Evolutionary conservation across 2,797 vertebrate species (phyloP).

Genomic region (Botia kubotai): DNA sequence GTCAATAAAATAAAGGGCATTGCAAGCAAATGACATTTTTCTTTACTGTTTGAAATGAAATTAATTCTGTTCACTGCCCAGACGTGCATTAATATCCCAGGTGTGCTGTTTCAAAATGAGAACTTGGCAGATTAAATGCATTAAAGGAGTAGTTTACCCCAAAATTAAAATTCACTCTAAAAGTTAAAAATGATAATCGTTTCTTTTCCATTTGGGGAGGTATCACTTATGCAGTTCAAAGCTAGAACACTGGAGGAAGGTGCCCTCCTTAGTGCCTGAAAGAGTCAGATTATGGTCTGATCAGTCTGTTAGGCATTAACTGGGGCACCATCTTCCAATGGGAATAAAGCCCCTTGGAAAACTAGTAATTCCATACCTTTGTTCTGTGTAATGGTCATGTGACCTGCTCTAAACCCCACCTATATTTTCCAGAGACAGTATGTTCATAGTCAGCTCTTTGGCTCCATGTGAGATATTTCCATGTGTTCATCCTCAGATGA

Average conservation of each 20-base stretch:
- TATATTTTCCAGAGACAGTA: conserved; percentile 34
- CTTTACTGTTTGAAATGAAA: conserved; percentile 35
- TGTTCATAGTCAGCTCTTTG: conserved; percentile 24
- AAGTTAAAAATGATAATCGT: too few relatives aligned
- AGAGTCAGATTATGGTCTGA: neutral
- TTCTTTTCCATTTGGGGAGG: too few relatives aligned
- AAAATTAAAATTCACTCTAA: neutral
- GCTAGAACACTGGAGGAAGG: too few relatives aligned
- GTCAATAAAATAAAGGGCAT: conserved; percentile 36
- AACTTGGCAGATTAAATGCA: neutral
- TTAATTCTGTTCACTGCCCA: conserved; percentile 25
- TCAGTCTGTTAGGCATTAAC: conserved; percentile 5
- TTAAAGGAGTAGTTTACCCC: neutral
- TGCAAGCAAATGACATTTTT: conserved; percentile 46
- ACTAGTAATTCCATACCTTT: neutral
- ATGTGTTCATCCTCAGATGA: conserved; percentile 6
- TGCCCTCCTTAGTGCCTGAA: too few relatives aligned
- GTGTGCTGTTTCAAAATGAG: conserved; percentile 36
- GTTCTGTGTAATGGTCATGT: neutral
- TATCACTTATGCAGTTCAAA: too few relatives aligned
- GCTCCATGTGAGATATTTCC: neutral
- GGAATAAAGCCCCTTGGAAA: neutral
- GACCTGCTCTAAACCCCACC: conserved; percentile 7
- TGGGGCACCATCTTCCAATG: neutral
- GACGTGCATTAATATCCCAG: conserved; percentile 25